Base-by-base conservation (phyloP, 2,888 invertebrate genomes). In the Coenonympha arcania region DNA sequence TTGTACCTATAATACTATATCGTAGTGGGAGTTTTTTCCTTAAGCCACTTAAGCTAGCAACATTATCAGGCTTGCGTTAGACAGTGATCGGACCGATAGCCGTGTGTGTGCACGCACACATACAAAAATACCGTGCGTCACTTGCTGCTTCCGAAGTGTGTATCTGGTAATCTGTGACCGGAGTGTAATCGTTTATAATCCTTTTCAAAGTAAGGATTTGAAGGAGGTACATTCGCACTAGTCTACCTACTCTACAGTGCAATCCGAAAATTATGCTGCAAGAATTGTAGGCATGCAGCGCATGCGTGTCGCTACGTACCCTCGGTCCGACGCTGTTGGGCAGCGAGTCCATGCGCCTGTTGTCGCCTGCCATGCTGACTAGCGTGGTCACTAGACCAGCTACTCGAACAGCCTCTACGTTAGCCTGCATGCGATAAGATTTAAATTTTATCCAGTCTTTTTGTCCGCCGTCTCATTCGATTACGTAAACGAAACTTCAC, bases 351-450 rank as follows among this genome's bases (percentile, higher is more conserved):
- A 87, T 83, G 65, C 88, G 77, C 66, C 79, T 69, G 78, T 76
- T 76, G 88, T 89, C 90, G 40, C 92, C 92, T 54, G 93, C 92
- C 70, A 93, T 92, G 85, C 92, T 93, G 76, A 94, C 93, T 77
- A 94, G 89, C 63, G 93, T 93, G 64, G 94, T 93, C 70, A 94
- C 92, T 70, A 94, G 88, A 60, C 93, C 93, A 56, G 94, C 92
- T 69, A 94, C 93, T 66, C 93, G 88, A 54, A 94, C 93, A 68
- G 93, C 93, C 78, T 93, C 93, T 76, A 93, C 91, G 85, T 93
- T 93, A 66, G 93, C 93, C 85, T 87, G 85, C 82, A 86, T 83
- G 84, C 85, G 70, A 78, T 82, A 84, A 85, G 79, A 84, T 81
- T 81, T 80, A 81, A 82, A 84, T 84, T 76, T 58, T 74, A 81